These are phyloP conservation scores for Pasiphila rectangulata DNA, from an alignment of 2,888 invertebrate species.

Conservation along the genomic window DNA sequence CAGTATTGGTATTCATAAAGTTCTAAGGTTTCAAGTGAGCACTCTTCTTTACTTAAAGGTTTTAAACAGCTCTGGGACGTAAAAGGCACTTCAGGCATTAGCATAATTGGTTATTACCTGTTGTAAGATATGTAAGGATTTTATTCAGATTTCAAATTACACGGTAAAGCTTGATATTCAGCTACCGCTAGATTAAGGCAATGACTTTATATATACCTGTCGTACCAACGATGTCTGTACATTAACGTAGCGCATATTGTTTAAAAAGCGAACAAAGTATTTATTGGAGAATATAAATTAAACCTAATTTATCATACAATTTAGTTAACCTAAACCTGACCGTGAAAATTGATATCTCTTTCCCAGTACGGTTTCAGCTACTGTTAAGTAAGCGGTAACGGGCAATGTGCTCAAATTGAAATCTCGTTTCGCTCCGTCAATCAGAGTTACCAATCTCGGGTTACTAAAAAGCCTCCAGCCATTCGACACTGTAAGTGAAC, in stretches of 20 bases:
- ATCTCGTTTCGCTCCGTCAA: neutral
- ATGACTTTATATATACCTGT: neutral
- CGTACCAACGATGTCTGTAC: no score
- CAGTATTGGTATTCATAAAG: no score
- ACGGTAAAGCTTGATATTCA: neutral
- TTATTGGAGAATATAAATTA: no score
- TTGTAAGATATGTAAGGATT: constrained; percentile 15
- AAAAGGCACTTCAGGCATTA: constrained; percentile 32
- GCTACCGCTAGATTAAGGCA: neutral
- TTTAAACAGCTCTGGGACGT: constrained; percentile 46
- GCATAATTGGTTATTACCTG: constrained; percentile 43
- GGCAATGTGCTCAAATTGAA: no score
- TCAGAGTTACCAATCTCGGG: neutral
- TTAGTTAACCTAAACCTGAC: no score
- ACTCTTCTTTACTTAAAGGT: constrained; percentile 39
- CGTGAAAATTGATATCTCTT: no score
- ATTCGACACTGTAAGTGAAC: constrained; percentile 29
- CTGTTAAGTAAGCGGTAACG: no score
- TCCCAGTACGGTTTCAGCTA: no score
- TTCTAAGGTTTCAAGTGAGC: neutral
- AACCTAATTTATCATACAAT: no score
- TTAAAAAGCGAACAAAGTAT: no score
- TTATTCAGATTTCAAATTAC: constrained; percentile 8
- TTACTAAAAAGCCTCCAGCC: neutral
- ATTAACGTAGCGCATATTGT: no score